Evolutionary conservation across 2,797 vertebrate genomes (phyloP).

Genomic region (Tapera naevia): DNA sequence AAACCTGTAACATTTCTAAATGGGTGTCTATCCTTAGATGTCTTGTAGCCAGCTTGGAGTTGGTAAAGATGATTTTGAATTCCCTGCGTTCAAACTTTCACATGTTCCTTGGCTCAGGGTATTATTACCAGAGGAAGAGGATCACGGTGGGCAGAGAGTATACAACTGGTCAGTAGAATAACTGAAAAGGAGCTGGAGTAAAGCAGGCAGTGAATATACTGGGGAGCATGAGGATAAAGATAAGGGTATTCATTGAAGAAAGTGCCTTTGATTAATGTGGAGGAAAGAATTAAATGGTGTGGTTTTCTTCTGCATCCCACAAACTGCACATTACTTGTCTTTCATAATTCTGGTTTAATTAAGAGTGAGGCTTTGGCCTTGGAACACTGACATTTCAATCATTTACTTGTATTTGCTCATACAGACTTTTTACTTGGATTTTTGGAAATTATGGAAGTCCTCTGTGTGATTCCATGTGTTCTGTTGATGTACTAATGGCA

Average conservation of each 20-base stretch:
- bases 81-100: background rate
- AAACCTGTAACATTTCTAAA: background rate
- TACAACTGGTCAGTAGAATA: background rate
- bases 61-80: background rate
- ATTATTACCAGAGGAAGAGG: background rate
- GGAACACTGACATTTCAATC: background rate
- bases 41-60: background rate
- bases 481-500: background rate
- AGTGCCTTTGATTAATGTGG: background rate
- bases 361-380: background rate
- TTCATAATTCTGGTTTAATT: background rate
- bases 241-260: background rate
- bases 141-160: rapidly evolving
- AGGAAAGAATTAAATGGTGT: background rate
- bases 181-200: background rate
- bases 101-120: background rate
- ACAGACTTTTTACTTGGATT: background rate
- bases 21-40: background rate
- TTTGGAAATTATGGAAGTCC: background rate
- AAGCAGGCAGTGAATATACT: background rate
- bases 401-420: background rate
- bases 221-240: background rate
- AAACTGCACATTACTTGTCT: background rate
- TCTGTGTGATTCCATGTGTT: background rate
- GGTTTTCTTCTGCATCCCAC: background rate